A percentile compares a stretch with the other conserved stretches of the same genome.
phyloP scores from a whole-genome alignment of 2,113 vertebrate genomes.

The Neodon shergylaensis region DNA sequence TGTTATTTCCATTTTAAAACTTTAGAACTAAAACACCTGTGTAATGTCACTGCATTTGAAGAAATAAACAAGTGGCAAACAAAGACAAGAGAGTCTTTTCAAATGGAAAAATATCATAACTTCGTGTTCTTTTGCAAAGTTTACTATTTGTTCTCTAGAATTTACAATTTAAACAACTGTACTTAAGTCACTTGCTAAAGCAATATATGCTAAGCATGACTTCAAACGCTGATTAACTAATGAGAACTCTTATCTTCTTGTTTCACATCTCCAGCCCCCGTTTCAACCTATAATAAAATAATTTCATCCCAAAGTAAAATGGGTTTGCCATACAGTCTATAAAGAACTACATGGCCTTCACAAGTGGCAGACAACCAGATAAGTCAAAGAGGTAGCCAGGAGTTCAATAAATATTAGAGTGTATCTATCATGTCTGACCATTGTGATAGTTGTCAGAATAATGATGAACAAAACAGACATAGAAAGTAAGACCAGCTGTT shows the following conservation, averaged over 20 bases:
- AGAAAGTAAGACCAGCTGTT: neutral
- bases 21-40: slow-evolving; percentile 33
- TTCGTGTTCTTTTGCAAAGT: slow-evolving; percentile 1
- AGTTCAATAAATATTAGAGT: neutral
- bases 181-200: slow-evolving; percentile 21
- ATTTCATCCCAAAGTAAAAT: neutral
- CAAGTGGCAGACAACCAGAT: neutral
- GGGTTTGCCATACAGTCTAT: neutral
- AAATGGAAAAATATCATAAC: neutral
- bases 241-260: neutral
- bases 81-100: neutral
- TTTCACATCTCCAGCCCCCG: neutral
- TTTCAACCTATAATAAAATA: neutral
- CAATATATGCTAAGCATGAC: neutral
- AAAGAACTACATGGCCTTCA: neutral
- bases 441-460: neutral
- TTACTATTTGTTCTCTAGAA: neutral
- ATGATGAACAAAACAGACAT: neutral
- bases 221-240: slow-evolving; percentile 15
- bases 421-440: neutral
- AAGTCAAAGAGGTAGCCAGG: neutral
- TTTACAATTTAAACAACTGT: neutral
- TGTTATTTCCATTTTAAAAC: neutral
- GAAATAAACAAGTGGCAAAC: neutral
- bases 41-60: neutral